Evolutionary conservation across 2,113 vertebrate genomes (phyloP), one percentile per base, ranked within the genome.

Genomic region (Hippoglossus stenolepis): DNA sequence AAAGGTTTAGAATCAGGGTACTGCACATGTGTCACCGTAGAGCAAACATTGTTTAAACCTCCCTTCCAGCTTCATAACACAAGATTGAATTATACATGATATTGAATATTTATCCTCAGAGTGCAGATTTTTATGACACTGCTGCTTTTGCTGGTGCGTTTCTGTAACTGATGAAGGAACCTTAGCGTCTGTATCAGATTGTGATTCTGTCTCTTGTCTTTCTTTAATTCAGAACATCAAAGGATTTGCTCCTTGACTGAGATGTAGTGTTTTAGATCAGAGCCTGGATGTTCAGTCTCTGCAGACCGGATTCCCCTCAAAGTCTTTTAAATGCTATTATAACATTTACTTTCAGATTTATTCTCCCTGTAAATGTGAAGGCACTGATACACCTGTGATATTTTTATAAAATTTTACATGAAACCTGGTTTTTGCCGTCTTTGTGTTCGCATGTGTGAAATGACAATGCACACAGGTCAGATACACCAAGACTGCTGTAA

Each of bases 391-490:
- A 83, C 77, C 87, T 90, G 87, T 91, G 87, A 90, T 90, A 82
- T 89, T 92, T 90, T 90, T 85, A 89, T 89, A 90, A 91, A 64
- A 76, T 87, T 93, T 92, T 83, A 86, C 88, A 90, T 82, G 65
- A 91, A 92, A 85, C 24, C 47, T 53, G 31, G 1, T 18, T 63
- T 38, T 63, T 38, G 45, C 1, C 2, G 62, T 77, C 47, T 80
- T 61, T 75, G 47, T 83, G 77, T 56, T 82, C 4, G 1, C 12
- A 18, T 43, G 31, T 54, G 64, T n/a, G 28, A 81, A 28, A 56
- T 26, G 51, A 10, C 11, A 2, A 35, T 54, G 2, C 66, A 40
- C 2, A 58, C 18, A 75, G 26, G 9, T 12, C 65, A 47, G 13
- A 79, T 8, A 60, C 24, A 73, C 17, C 5, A 38, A 40, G 61